Conservation (phyloP, 2,797 vertebrate species). For the Acanthurus tractus region DNA sequence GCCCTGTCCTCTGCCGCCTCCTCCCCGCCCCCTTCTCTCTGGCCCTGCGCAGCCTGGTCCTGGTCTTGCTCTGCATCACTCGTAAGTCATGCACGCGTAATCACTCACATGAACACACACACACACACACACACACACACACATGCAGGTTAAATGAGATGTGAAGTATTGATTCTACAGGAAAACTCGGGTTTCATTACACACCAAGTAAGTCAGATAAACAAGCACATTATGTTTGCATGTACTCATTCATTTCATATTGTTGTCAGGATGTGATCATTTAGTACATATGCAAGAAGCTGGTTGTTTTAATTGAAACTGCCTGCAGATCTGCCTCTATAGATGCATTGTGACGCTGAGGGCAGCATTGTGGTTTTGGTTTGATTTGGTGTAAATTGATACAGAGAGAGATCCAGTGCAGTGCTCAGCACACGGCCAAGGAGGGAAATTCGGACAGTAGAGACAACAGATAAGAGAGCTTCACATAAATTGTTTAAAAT, state of each 20-base stretch:
- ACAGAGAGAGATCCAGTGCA: slow-evolving; percentile 36
- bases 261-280: slow-evolving; percentile 5
- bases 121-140: slow-evolving; percentile 6
- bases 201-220: slow-evolving; percentile 34
- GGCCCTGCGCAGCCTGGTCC: slow-evolving; percentile 70
- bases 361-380: slow-evolving; percentile 24
- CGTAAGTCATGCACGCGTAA: slow-evolving; percentile 73
- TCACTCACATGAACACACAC: slow-evolving; percentile 22
- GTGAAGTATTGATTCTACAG: slow-evolving; percentile 35
- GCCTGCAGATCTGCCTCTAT: slow-evolving; percentile 28
- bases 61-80: slow-evolving; percentile 74
- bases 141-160: slow-evolving; percentile 40
- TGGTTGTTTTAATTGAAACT: slow-evolving; percentile 34
- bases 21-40: slow-evolving; percentile 71
- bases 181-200: slow-evolving; percentile 49
- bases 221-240: slow-evolving; percentile 15
- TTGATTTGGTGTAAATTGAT: slow-evolving; percentile 55
- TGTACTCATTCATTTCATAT: slow-evolving; percentile 20
- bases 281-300: slow-evolving; percentile 4
- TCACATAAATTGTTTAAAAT: slow-evolving; percentile 63
- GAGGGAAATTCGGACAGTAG: slow-evolving; percentile 8
- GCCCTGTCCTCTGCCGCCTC: slow-evolving; percentile 76
- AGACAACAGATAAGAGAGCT: slow-evolving; percentile 38
- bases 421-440: slow-evolving; percentile 23
- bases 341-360: slow-evolving; percentile 29